A percentile compares a stretch with the other conserved stretches of the same genome.
Evolutionary conservation across 2,113 vertebrate genomes (phyloP).

Genomic region (Equus quagga): DNA sequence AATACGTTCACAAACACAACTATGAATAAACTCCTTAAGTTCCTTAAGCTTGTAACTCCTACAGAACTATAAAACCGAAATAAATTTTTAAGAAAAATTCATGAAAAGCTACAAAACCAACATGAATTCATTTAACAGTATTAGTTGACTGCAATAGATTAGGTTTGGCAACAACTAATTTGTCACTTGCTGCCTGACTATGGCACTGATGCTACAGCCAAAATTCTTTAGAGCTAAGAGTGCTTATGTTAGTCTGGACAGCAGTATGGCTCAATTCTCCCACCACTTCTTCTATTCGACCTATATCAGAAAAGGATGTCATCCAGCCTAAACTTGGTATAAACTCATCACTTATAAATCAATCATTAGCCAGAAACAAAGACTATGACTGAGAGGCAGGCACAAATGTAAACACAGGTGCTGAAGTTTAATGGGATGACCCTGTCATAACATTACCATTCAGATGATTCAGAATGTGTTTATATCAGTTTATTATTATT

Average conservation of each 20-base stretch:
- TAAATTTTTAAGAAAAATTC: background rate
- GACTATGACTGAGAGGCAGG: background rate
- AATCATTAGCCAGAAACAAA: slow-evolving; percentile 7
- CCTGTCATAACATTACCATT: background rate
- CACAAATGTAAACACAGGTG: background rate
- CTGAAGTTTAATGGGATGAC: background rate
- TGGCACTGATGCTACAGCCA: rapidly evolving
- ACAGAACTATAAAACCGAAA: background rate
- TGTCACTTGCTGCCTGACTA: background rate
- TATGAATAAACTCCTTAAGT: background rate
- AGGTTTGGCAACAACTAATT: background rate
- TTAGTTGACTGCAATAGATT: background rate
- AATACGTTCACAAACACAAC: background rate
- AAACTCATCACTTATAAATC: background rate
- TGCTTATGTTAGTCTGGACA: rapidly evolving
- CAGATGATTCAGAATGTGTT: background rate
- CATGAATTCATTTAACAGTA: background rate
- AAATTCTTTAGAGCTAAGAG: background rate
- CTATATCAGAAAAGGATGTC: background rate
- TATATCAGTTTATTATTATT: background rate
- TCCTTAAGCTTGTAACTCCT: background rate
- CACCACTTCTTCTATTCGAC: background rate
- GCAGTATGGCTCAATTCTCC: too few relatives aligned
- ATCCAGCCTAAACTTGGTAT: background rate
- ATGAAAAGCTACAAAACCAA: background rate